A percentile compares a stretch with the other conserved stretches of the same genome.
phyloP scores from a whole-genome alignment of 2,113 vertebrate species.

The Tympanuchus pallidicinctus region DNA sequence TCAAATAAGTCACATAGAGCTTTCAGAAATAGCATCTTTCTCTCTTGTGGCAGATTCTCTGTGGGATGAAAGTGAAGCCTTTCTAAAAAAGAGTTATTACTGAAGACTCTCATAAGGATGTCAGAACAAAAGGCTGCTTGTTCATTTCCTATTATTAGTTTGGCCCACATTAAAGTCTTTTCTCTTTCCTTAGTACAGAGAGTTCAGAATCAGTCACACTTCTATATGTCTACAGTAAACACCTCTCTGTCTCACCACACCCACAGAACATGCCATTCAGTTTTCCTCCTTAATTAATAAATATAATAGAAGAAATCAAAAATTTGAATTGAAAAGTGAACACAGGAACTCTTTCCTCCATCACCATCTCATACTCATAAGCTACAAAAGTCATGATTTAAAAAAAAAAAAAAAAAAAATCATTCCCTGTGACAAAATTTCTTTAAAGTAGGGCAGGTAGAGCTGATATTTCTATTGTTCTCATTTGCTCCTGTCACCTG shows the following conservation, averaged over 20 bases:
- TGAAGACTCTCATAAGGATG: neutral
- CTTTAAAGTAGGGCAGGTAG: neutral
- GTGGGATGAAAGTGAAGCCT: conserved; percentile 40
- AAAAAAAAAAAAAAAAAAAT: neutral
- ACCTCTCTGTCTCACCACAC: neutral
- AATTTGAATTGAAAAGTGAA: neutral
- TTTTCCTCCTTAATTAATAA: neutral
- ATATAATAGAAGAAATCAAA: neutral
- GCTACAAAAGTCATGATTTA: neutral
- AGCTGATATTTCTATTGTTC: conserved; percentile 16
- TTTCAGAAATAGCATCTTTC: conserved; percentile 46
- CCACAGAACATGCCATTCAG: neutral
- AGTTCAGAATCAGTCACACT: neutral
- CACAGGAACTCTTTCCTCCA: neutral
- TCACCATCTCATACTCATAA: neutral
- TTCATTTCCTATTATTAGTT: conserved; percentile 38
- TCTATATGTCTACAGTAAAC: accelerated
- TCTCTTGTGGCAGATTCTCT: conserved; percentile 37
- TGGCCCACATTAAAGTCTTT: neutral
- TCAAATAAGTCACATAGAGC: neutral
- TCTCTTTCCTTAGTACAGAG: neutral
- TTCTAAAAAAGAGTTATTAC: conserved; percentile 43
- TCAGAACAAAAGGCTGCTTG: conserved; percentile 28
- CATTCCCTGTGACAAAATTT: neutral
- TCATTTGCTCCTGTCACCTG: conserved; percentile 6